A percentile compares a stretch with the other conserved stretches of the same genome.
These are phyloP conservation scores for Drosophila testacea DNA, from an alignment of 2,888 invertebrate species.

Conservation along the genomic window DNA sequence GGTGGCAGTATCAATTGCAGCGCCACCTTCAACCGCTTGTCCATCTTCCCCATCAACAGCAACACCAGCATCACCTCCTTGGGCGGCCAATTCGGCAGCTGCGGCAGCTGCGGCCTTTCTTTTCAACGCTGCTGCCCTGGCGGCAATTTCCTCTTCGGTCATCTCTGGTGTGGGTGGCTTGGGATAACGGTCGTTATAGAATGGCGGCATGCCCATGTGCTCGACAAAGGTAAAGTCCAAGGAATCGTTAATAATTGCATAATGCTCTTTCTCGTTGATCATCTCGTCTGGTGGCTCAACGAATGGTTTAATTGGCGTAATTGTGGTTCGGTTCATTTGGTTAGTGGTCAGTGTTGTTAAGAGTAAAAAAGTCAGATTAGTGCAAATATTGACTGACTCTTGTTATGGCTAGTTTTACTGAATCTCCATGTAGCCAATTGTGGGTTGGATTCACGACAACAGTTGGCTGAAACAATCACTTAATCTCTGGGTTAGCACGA, in stretches of 20 bases:
- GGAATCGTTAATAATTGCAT: constrained; percentile 96
- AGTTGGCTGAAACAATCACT: constrained; percentile 24
- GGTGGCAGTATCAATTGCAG: constrained; percentile 29
- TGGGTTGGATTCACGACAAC: constrained; percentile 28
- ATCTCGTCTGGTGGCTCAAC: constrained; percentile 89
- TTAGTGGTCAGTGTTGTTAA: constrained; percentile 45
- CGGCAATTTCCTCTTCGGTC: constrained; percentile 83
- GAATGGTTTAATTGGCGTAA: constrained; percentile 19
- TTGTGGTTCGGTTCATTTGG: constrained; percentile 24
- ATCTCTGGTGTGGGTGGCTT: constrained; percentile 85
- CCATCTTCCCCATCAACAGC: constrained; percentile 67
- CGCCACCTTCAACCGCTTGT: constrained; percentile 40
- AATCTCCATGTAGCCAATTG: constrained; percentile 43
- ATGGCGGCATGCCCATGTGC: constrained; percentile 87
- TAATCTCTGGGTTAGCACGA: constrained; percentile 4
- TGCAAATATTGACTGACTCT: constrained; percentile 37
- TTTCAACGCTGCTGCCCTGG: constrained; percentile 69
- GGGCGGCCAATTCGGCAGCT: constrained; percentile 69
- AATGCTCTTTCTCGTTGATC: constrained; percentile 95
- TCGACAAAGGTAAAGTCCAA: constrained; percentile 97
- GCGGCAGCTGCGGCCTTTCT: constrained; percentile 49
- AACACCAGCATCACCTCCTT: constrained; percentile 52
- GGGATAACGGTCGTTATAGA: constrained; percentile 84
- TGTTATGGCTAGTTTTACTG: constrained; percentile 47
- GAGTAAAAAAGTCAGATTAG: constrained; percentile 60